Evolutionary conservation across 2,888 invertebrate species (phyloP), one percentile per base, ranked within the genome.

Genomic region (Brachyopa scutellaris): DNA sequence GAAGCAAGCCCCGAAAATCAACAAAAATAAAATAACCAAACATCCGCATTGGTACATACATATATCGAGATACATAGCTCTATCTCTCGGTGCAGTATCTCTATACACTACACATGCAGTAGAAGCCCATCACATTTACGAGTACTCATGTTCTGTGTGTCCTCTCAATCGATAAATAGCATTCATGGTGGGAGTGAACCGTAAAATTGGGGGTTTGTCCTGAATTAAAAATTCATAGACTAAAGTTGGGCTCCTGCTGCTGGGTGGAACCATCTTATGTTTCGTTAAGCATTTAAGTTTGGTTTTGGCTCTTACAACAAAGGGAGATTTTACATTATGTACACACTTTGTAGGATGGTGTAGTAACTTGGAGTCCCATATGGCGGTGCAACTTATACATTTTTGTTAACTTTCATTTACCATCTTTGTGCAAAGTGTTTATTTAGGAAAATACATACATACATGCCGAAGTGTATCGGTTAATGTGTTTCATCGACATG

Each of bases 181-280:
- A 47, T 23, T 11, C 15, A 26, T 42, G 26, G 26, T 38, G 59
- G 59, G 55, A 66, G 66, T 40, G 47, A 82, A 77, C 66, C 70
- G 45, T 82, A 47, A 82, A 72, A 82, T 66, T 82, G 53, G 55
- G 82, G 64, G 59, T 70, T 82, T 49, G 61, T 66, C 59, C 59
- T 53, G 70, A 72, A 72, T 77, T 77, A 82, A 82, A 72, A 66
- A 82, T 82, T 82, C 77, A 82, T 72, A 59, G 38, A 55, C 42
- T 31, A 45, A 45, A 7, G 15, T 8, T 47, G 8, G 8, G 40
- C 7, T 26, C n/a, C 9, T n/a, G 49, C 9, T 57, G 38, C 9
- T 6, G 26, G 7, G 2, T n/a, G 17, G 17, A 29, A 31, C 8
- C 45, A 19, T 17, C 11, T 42, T n/a, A 13, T 42, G 31, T 21